phyloP scores from a whole-genome alignment of 2,797 vertebrate species.

The Caiman crocodilus region DNA sequence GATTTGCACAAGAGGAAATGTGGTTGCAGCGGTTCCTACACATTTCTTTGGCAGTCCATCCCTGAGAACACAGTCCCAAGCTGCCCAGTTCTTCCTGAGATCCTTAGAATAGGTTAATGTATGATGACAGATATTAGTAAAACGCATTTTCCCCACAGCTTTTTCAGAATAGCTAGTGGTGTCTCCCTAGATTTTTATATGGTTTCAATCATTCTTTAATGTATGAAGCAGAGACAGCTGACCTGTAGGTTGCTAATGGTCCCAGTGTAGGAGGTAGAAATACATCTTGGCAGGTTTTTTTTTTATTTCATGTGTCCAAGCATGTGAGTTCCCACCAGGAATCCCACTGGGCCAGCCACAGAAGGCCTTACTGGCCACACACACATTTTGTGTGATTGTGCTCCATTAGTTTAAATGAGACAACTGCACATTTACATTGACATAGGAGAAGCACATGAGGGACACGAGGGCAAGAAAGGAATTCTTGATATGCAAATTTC shows the following conservation, averaged over 20 bases:
- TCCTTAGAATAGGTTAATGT: rapidly evolving
- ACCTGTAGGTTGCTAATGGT: not conserved
- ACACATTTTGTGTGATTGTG: not conserved
- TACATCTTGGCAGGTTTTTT: not conserved
- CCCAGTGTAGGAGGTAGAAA: not conserved
- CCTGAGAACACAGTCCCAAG: not conserved
- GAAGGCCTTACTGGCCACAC: not conserved
- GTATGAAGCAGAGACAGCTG: not conserved
- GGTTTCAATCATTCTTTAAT: not conserved
- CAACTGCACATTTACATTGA: not conserved
- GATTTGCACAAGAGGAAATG: not conserved
- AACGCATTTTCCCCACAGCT: not conserved
- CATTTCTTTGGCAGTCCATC: not conserved
- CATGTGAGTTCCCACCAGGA: not conserved
- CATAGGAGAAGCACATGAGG: not conserved
- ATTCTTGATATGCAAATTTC: not conserved
- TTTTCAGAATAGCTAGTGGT: not conserved
- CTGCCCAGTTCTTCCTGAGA: not conserved
- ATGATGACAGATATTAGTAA: not conserved
- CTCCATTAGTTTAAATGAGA: not conserved
- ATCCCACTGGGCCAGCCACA: not conserved
- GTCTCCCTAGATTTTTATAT: not conserved
- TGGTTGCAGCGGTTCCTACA: not conserved
- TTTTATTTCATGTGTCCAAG: not conserved
- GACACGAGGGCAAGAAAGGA: not conserved